Evolutionary conservation across 2,888 invertebrate species (phyloP), one percentile per base, ranked within the genome.

Genomic region (Chalcis sispes): DNA sequence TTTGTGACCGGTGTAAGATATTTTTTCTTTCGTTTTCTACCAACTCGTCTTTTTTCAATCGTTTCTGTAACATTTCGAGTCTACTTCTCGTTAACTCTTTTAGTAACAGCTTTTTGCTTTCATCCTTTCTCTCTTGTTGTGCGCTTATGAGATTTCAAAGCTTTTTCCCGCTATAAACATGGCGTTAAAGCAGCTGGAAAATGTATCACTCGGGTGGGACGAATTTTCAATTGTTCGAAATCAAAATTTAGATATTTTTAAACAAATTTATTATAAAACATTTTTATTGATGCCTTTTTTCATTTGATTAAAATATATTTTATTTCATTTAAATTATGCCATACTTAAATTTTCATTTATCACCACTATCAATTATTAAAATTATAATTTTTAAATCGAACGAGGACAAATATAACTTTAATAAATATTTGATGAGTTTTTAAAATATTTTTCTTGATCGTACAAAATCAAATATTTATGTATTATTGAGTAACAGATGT

Each of bases 51-150:
- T 52, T 48, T 27, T 18, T 20, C 20, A 48, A 46, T 20, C 23
- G 5, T 58, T 36, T 67, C 32, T 42, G n/a, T 42, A 23, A 15
- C 32, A 42, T 18, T 52, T 40, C 10, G 40, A 59, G n/a, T 58
- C 58, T 58, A 58, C 40, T 58, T 59, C 56, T 40, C 40, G 23
- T 59, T 59, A 59, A 59, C 23, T 13, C 59, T 13, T 59, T 59
- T 40, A 40, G 20, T 29, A n/a, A 36, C 2, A 13, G 20, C 1
- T 54, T 52, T 54, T 27, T 29, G 20, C n/a, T 13, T 40, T 59
- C 29, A 8, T 7, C 7, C 25, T 23, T 32, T 42, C 20, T 42
- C 25, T 1, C 13, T 42, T 20, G 40, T 13, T n/a, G 1, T 54
- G 18, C 56, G 20, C 20, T 42, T 42, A 18, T 42, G 2, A 40